A percentile compares a stretch with the other conserved stretches of the same genome.
Evolutionary conservation across 2,113 vertebrate genomes (phyloP).

Genomic region (Onychorhynchus coronatus): DNA sequence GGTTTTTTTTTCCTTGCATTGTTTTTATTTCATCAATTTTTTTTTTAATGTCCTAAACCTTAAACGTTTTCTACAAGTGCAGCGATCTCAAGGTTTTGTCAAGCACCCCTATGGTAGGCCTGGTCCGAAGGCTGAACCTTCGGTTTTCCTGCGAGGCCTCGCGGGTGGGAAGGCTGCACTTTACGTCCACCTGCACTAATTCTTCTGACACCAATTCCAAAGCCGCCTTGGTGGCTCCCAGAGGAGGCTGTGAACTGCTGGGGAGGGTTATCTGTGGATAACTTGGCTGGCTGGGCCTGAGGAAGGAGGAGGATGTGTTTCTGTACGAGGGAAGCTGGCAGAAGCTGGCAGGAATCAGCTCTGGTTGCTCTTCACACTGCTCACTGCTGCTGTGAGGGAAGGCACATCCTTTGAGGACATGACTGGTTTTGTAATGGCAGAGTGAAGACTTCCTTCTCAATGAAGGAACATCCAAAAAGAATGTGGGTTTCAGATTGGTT

Average conservation of each 20-base stretch:
- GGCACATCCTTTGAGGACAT: neutral
- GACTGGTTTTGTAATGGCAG: neutral
- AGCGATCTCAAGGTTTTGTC: neutral
- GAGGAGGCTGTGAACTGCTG: neutral
- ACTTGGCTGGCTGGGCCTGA: neutral
- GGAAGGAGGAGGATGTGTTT: neutral
- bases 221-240: neutral
- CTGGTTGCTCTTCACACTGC: neutral
- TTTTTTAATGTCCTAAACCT: neutral
- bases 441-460: neutral
- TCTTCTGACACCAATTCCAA: neutral
- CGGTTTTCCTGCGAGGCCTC: neutral
- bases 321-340: neutral
- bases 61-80: neutral
- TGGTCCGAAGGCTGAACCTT: neutral
- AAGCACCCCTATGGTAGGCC: neutral
- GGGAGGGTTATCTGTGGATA: neutral
- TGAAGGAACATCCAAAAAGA: neutral
- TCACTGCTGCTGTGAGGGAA: neutral
- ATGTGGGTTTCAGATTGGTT: neutral
- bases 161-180: neutral
- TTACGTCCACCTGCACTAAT: neutral
- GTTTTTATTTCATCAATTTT: neutral
- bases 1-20: neutral
- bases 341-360: neutral